Percentiles rank a stretch among this genome's conserved stretches.
These are phyloP conservation scores for Scylla paramamosain DNA, from an alignment of 1,140 invertebrate species.

Conservation along the genomic window DNA sequence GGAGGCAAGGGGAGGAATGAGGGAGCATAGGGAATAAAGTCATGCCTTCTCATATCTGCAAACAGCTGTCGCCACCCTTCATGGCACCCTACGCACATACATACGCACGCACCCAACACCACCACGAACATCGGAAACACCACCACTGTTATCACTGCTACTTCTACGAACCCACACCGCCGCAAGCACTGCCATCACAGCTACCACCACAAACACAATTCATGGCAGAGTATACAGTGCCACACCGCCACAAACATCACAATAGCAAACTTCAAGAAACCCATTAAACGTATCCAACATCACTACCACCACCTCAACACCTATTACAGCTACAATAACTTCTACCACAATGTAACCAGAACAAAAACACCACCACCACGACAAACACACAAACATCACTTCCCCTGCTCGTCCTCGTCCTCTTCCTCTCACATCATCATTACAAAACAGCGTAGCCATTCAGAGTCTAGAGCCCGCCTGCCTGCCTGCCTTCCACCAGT, in stretches of 20 bases:
- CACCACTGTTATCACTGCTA: background rate
- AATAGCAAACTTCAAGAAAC: no score
- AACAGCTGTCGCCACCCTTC: background rate
- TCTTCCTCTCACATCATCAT: background rate
- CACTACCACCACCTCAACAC: no score
- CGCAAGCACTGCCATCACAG: background rate
- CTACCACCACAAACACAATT: background rate
- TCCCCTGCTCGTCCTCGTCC: no score
- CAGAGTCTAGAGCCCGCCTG: no score
- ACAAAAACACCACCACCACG: no score
- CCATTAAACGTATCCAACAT: background rate
- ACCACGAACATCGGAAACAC: background rate
- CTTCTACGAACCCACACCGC: background rate
- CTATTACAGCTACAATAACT: no score
- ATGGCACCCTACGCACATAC: background rate
- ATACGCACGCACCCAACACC: background rate
- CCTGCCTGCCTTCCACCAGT: background rate
- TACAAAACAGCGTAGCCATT: no score
- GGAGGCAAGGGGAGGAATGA: conserved; percentile 19
- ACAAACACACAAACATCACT: no score
- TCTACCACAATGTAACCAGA: no score
- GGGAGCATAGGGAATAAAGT: background rate
- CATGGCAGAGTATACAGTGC: no score
- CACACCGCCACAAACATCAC: no score
- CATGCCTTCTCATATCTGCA: background rate